Evolutionary conservation across 2,888 invertebrate genomes (phyloP), one percentile per base, ranked within the genome.

Genomic region (Scelioninae gen. 1): DNA sequence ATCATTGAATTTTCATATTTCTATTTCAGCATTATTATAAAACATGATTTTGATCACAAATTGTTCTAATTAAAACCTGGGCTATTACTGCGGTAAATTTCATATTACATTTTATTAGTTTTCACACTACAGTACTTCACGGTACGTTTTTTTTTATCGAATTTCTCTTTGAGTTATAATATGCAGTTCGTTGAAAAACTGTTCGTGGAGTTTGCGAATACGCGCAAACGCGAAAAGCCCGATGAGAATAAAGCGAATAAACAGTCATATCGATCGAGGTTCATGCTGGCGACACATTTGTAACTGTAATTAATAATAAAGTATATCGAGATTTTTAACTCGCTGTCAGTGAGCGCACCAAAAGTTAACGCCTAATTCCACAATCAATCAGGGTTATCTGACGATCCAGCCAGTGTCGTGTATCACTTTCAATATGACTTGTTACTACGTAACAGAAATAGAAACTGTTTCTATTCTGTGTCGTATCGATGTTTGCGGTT

Each of bases 251-350:
- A 78, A 76, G 72, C 45, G 63, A 63, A 76, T 69, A 78, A 78
- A 78, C 77, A 63, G 53, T 63, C 38, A 40, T 78, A 78, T 78
- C 69, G 77, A 78, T 78, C 69, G 77, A 55, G 51, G 63, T 38
- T 62, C 49, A 62, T 63, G 51, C 34, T 11, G 40, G 29, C 56
- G 55, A 69, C 69, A 55, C 69, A 69, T 69, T 78, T 63, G 77
- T 78, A 69, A 77, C 31, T 15, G 77, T 78, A 77, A 69, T 78
- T 78, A 78, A 78, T 78, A 78, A 63, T 38, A 71, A 69, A 69
- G 63, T 77, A 62, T 63, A 68, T 58, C 56, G 55, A 62, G 32
- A 62, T 45, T 72, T 72, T 62, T 72, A 58, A 60, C 34, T 10
- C 56, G n/a, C n/a, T 71, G 63, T 74, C 63, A 62, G 11, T 63